These are phyloP conservation scores for Diaprepes abbreviatus DNA, from an alignment of 2,888 invertebrate species.

Conservation along the genomic window DNA sequence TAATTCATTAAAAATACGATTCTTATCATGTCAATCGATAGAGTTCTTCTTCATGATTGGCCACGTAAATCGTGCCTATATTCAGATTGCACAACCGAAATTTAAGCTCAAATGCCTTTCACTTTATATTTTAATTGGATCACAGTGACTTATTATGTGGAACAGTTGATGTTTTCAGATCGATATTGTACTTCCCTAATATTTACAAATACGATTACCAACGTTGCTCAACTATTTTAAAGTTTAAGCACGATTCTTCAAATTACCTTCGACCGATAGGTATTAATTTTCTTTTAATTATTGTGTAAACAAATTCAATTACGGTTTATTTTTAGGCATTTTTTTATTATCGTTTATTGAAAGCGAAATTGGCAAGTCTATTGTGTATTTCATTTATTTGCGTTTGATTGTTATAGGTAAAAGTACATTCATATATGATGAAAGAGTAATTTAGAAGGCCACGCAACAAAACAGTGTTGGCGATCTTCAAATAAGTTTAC, in stretches of 20 bases:
- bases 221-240: constrained; percentile 9
- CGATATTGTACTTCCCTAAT: constrained; percentile 3
- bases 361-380: too few species aligned
- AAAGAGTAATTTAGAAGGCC: too few species aligned
- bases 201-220: constrained; percentile 8
- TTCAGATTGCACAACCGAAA: background rate
- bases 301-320: background rate
- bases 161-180: constrained; percentile 11
- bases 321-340: background rate
- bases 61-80: constrained; percentile 7
- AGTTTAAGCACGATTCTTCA: constrained; percentile 20
- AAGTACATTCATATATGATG: too few species aligned
- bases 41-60: background rate
- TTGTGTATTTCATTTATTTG: too few species aligned
- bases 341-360: too few species aligned
- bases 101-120: constrained; percentile 6
- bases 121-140: constrained; percentile 19
- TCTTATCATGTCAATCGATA: too few species aligned
- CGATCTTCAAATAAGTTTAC: too few species aligned
- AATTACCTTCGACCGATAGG: background rate
- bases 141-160: constrained; percentile 8
- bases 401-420: too few species aligned
- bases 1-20: too few species aligned
- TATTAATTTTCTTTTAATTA: background rate
- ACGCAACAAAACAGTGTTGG: too few species aligned